A percentile compares a stretch with the other conserved stretches of the same genome.
Conservation (phyloP, 2,113 vertebrate genomes). For the Ammospiza caudacuta region DNA sequence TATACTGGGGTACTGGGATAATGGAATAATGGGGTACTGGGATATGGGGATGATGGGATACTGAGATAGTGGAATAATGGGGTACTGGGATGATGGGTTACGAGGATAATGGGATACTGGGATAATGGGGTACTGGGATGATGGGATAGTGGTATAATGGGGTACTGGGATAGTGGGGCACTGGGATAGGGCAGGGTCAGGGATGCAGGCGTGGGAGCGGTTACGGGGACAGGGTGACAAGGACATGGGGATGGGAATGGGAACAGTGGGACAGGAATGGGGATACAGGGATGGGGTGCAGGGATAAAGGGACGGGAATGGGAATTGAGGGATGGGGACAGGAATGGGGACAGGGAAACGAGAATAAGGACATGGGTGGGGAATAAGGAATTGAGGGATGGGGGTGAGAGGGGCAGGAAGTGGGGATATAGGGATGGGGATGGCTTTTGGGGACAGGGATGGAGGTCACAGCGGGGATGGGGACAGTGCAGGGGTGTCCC, state of each 20-base stretch:
- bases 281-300: not conserved
- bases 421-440: too few species aligned
- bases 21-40: not conserved
- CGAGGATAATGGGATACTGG: accelerated
- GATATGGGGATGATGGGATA: accelerated
- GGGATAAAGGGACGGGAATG: not conserved
- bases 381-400: too few species aligned
- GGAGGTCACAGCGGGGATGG: too few species aligned
- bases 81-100: not conserved
- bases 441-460: not conserved
- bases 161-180: accelerated
- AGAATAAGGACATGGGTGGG: too few species aligned
- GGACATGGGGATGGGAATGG: too few species aligned
- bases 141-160: not conserved
- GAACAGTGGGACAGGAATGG: too few species aligned
- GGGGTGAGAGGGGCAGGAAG: too few species aligned
- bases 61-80: accelerated
- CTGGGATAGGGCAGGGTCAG: not conserved
- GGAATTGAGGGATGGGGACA: not conserved
- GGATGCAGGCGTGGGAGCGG: not conserved
- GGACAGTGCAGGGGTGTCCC: too few species aligned
- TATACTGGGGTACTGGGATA: not conserved
- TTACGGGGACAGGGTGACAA: not conserved
- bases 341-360: too few species aligned
- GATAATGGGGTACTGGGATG: accelerated